Evolutionary conservation across 2,888 invertebrate species (phyloP).

Genomic region (Arrhopalites spinosus): DNA sequence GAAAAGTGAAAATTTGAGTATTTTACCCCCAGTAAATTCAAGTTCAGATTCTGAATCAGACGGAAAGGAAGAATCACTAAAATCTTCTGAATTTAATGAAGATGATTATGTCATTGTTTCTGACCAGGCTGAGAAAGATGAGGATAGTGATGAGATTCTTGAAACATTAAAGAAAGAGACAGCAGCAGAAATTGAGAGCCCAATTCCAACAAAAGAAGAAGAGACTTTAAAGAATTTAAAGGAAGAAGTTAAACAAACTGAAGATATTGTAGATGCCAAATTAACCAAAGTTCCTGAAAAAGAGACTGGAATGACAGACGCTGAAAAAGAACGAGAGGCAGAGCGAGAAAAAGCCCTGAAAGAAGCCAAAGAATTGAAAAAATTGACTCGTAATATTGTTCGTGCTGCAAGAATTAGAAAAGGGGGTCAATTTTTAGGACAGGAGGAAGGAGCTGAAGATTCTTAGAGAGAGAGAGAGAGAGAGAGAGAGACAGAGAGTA

Average conservation of each 20-base stretch:
- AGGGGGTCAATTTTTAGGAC: slow-evolving; percentile 28
- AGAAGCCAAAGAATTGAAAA: slow-evolving; percentile 26
- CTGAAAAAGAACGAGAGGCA: neutral
- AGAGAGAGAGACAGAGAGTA: no score
- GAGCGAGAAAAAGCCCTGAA: neutral
- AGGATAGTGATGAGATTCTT: no score
- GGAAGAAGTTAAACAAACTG: neutral
- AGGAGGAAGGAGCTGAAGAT: neutral
- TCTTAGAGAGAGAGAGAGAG: neutral
- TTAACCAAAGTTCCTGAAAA: no score
- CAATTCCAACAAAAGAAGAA: neutral
- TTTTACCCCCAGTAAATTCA: no score
- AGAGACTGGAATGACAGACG: no score
- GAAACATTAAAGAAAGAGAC: neutral
- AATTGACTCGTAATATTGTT: slow-evolving; percentile 41
- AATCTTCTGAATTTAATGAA: no score
- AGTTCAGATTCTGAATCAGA: no score
- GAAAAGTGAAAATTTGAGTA: neutral
- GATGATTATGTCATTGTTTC: no score
- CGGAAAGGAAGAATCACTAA: no score
- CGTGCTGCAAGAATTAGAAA: slow-evolving; percentile 42
- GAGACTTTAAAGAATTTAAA: neutral
- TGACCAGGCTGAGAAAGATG: no score
- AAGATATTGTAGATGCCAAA: neutral
- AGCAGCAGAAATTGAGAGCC: neutral